A percentile compares a stretch with the other conserved stretches of the same genome.
phyloP scores from a whole-genome alignment of 2,888 invertebrate species.

The Portevinia maculata region DNA sequence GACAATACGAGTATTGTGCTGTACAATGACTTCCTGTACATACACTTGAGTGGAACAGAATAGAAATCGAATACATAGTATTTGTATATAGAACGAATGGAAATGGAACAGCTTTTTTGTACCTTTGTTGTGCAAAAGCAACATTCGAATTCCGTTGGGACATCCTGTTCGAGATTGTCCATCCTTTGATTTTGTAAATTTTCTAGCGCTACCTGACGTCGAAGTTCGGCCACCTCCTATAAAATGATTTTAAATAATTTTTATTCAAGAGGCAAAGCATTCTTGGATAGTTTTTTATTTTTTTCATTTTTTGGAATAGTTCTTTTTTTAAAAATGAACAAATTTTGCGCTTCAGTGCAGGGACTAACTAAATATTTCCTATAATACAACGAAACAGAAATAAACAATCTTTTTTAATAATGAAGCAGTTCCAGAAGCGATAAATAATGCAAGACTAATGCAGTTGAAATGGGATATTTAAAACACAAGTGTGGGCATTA shows the following conservation, averaged over 20 bases:
- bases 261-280: constrained; percentile 14
- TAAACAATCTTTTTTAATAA: background rate
- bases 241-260: constrained; percentile 76
- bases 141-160: constrained; percentile 98
- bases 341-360: constrained; percentile 55
- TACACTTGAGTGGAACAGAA: constrained; percentile 27
- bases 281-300: constrained; percentile 14
- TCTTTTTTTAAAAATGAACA: constrained; percentile 27
- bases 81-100: constrained; percentile 14
- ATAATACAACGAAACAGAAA: constrained; percentile 18
- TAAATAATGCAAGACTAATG: constrained; percentile 30
- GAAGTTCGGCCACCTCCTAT: constrained; percentile 83
- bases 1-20: constrained; percentile 40
- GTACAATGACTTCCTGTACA: constrained; percentile 22
- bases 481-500: constrained; percentile 14
- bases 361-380: constrained; percentile 25
- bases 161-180: constrained; percentile 91
- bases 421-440: constrained; percentile 42
- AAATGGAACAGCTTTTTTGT: constrained; percentile 65
- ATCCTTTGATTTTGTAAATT: constrained; percentile 82
- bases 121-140: constrained; percentile 98
- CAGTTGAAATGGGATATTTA: constrained; percentile 4
- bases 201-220: constrained; percentile 83
- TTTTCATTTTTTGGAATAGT: constrained; percentile 15
- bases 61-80: constrained; percentile 15